Conservation (phyloP, 2,888 invertebrate genomes). For the Helobdella robusta region DNA sequence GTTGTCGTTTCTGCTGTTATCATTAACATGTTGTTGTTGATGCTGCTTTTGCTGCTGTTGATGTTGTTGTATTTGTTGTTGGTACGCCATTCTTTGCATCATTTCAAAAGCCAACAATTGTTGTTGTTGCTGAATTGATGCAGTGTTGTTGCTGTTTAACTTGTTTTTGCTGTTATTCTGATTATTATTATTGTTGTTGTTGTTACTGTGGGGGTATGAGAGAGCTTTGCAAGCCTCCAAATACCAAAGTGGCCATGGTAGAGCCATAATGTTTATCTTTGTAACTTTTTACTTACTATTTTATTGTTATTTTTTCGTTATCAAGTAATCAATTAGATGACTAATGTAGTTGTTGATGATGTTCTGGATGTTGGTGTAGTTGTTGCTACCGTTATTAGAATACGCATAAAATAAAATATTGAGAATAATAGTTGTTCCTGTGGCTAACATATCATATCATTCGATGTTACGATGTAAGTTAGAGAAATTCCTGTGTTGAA, state of each 20-base stretch:
- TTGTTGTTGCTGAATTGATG: not conserved
- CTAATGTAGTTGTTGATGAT: too few relatives aligned
- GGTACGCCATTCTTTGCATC: conserved; percentile 7
- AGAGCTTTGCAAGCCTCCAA: conserved; percentile 32
- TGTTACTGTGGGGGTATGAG: conserved; percentile 31
- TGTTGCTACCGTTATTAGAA: too few relatives aligned
- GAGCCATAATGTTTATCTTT: conserved; percentile 30
- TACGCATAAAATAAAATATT: too few relatives aligned
- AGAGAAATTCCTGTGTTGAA: too few relatives aligned
- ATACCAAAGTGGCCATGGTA: conserved; percentile 32
- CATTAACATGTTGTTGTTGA: not conserved
- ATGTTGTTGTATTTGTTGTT: conserved; percentile 3
- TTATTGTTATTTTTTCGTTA: too few relatives aligned
- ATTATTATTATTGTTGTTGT: not conserved
- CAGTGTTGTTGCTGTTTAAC: too few relatives aligned
- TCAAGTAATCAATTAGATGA: too few relatives aligned
- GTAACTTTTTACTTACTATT: too few relatives aligned
- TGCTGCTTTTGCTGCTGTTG: not conserved
- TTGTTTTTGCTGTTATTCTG: not conserved
- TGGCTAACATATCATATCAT: too few relatives aligned
- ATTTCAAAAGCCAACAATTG: not conserved
- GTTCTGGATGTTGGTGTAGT: too few relatives aligned
- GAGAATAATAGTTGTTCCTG: too few relatives aligned
- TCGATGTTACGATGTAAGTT: too few relatives aligned
- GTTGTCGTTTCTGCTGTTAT: conserved; percentile 9